Conservation (phyloP, 2,888 invertebrate genomes). For the Coenonympha glycerion region DNA sequence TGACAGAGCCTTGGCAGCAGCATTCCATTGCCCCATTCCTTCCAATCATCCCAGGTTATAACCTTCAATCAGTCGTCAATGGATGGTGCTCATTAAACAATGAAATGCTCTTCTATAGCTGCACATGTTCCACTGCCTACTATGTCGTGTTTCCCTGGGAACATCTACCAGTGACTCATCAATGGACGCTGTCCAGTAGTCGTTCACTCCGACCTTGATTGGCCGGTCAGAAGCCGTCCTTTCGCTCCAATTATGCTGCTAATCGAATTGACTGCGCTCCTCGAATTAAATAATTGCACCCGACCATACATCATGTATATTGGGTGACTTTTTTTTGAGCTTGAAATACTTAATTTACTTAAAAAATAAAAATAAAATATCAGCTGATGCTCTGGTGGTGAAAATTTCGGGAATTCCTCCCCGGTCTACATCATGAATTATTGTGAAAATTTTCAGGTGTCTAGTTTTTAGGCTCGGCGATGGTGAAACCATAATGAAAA, state of each 20-base stretch:
- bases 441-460: no score
- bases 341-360: background rate
- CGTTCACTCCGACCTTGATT: constrained; percentile 42
- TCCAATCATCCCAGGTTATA: background rate
- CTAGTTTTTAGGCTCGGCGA: no score
- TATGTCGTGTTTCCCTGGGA: no score
- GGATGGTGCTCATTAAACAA: no score
- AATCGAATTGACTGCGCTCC: constrained; percentile 69
- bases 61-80: constrained; percentile 13
- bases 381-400: no score
- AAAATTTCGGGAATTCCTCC: no score
- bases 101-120: no score
- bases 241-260: constrained; percentile 59
- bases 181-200: constrained; percentile 14
- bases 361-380: no score
- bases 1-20: constrained; percentile 30
- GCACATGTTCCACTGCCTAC: no score
- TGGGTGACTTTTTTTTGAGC: constrained; percentile 33
- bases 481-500: no score
- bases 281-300: constrained; percentile 66
- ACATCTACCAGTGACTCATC: no score
- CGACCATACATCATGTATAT: constrained; percentile 52
- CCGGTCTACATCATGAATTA: no score
- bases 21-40: constrained; percentile 12
- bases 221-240: constrained; percentile 47